Evolutionary conservation across 2,888 invertebrate species (phyloP).

Genomic region (Matsumyia berberina): DNA sequence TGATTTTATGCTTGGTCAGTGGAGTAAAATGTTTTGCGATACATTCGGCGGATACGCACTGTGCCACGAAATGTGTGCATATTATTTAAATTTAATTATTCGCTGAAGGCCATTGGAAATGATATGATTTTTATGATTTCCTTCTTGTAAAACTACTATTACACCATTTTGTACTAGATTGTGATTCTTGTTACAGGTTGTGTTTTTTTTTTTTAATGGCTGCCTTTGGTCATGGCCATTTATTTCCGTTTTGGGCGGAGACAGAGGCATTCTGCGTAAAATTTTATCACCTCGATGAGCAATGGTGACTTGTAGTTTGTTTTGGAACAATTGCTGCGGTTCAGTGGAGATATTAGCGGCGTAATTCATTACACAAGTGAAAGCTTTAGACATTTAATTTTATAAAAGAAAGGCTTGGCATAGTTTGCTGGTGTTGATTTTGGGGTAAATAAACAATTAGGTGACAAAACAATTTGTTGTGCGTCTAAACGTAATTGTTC

Average conservation of each 20-base stretch:
- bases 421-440: not conserved
- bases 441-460: not conserved
- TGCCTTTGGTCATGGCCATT: not conserved
- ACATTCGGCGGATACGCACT: not conserved
- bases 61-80: constrained; percentile 22
- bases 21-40: constrained; percentile 9
- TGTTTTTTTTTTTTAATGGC: not conserved
- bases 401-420: too few species aligned
- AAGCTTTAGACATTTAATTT: not conserved
- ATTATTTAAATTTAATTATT: constrained; percentile 21
- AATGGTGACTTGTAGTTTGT: constrained; percentile 4
- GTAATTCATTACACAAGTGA: too few species aligned
- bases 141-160: not conserved
- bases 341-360: not conserved
- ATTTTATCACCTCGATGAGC: not conserved
- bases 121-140: constrained; percentile 3
- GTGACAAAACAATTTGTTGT: not conserved
- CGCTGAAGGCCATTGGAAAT: not conserved
- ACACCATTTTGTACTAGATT: not conserved
- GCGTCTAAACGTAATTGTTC: not conserved
- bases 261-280: not conserved
- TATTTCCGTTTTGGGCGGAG: not conserved
- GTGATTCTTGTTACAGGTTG: too few species aligned
- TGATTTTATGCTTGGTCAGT: constrained; percentile 7
- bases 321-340: not conserved